Base-by-base conservation (phyloP, 2,797 vertebrate genomes). In the Propithecus perrieri region DNA sequence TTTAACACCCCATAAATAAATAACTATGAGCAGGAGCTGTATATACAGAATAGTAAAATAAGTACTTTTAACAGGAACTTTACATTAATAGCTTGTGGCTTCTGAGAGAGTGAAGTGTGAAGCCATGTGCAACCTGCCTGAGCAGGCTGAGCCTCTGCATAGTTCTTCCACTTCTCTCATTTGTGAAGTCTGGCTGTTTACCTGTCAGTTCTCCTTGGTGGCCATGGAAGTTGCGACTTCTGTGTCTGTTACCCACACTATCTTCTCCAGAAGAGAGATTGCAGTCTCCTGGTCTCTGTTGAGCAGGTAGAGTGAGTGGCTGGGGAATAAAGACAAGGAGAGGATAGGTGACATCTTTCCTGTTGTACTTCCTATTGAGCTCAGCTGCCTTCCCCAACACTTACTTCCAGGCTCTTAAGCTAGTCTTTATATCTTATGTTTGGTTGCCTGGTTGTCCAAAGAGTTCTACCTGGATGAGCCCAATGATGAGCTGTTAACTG, bases 1-100 rank as follows among this genome's bases (percentile, higher is more conserved):
- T 88, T 53, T 95, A 89, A 74, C 67, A 41, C 72, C 85, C 79
- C 30, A 85, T 95, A 97, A 97, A 93, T 93, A 80, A 74, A 57
- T 86, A 14, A 86, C 84, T 93, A 53, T 94, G 90, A 80, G n/a
- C 13, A 83, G 61, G 28, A 95, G 15, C 67, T 92, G 14, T 91
- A 48, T 97, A n/a, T 76, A 65, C 63, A 95, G 75, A 80, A 48
- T 65, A 78, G 30, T 71, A 74, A 85, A 95, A 75, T 78, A 90
- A 96, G 71, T 76, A 59, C 81, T 79, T 83, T 57, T 92, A 95
- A 83, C 78, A 92, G 93, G 85, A 85, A 95, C 61, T 85, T 85
- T 57, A 35, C 43, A 30, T 74, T 85, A 61, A 91, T 59, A 83
- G 35, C 67, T 59, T 65, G 71, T 88, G 67, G 76, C 80, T 86